phyloP scores from a whole-genome alignment of 2,113 vertebrate species.

The Corythaixoides concolor region DNA sequence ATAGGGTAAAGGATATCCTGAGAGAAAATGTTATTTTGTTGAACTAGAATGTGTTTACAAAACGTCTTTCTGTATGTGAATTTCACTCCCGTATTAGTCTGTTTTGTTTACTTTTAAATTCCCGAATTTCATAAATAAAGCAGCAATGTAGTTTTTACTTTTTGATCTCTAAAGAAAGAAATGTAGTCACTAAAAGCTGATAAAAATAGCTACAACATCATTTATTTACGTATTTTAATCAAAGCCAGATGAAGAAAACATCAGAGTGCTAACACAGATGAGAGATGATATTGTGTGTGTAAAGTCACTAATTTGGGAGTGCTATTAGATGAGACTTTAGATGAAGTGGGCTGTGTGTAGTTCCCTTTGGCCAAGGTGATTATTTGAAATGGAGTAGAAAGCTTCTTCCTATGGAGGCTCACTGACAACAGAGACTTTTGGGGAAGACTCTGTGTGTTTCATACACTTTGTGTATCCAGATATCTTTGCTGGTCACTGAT shows the following conservation, averaged over 20 bases:
- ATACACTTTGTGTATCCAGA: rapidly evolving
- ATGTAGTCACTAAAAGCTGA: neutral
- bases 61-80: neutral
- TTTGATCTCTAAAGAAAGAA: neutral
- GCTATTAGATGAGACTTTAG: neutral
- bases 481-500: neutral
- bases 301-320: neutral
- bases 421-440: neutral
- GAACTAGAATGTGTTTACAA: neutral
- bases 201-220: neutral
- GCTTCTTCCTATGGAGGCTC: neutral
- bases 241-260: neutral
- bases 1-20: neutral
- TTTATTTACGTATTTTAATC: neutral
- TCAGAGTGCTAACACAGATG: neutral
- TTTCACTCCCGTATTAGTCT: neutral
- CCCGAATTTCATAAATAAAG: neutral
- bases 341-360: neutral
- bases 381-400: neutral
- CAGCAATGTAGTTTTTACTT: neutral
- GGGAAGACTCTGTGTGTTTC: neutral
- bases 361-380: neutral
- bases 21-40: neutral
- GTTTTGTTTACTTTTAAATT: neutral
- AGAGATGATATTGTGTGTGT: neutral